Percentiles rank a stretch among this genome's conserved stretches.
These are phyloP conservation scores for Rutpela maculata DNA, from an alignment of 2,888 invertebrate species.

Conservation along the genomic window DNA sequence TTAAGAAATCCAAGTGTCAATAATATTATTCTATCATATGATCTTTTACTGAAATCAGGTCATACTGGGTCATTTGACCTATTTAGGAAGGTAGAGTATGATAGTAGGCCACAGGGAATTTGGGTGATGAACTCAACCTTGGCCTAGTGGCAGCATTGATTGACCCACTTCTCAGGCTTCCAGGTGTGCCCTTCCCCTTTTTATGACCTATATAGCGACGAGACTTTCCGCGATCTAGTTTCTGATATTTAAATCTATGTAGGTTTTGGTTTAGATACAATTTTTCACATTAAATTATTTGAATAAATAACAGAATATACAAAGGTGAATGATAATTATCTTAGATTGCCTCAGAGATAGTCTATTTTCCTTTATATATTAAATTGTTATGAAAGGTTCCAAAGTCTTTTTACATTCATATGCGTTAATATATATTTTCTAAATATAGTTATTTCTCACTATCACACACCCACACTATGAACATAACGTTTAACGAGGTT, in stretches of 20 bases:
- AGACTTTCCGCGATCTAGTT: neutral
- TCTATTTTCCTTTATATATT: no score
- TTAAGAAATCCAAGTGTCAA: no score
- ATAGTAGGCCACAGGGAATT: conserved; percentile 32
- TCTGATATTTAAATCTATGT: neutral
- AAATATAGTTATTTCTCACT: no score
- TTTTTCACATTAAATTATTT: no score
- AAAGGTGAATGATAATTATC: no score
- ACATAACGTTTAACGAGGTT: no score
- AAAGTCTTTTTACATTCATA: no score
- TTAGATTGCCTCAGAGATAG: no score
- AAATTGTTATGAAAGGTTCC: no score
- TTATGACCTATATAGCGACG: conserved; percentile 12
- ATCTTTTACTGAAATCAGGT: conserved; percentile 24
- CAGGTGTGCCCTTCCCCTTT: conserved; percentile 33
- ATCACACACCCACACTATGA: no score
- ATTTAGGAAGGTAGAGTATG: conserved; percentile 31
- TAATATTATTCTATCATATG: neutral
- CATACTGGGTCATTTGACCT: conserved; percentile 35
- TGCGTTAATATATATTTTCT: no score
- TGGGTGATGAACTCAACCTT: conserved; percentile 45
- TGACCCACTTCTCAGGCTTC: conserved; percentile 39
- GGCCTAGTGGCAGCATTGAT: conserved; percentile 46
- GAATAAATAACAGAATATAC: no score
- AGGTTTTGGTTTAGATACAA: neutral